Evolutionary conservation across 1,140 invertebrate species (phyloP), one percentile per base, ranked within the genome.

Genomic region (Euwallacea fornicatus): DNA sequence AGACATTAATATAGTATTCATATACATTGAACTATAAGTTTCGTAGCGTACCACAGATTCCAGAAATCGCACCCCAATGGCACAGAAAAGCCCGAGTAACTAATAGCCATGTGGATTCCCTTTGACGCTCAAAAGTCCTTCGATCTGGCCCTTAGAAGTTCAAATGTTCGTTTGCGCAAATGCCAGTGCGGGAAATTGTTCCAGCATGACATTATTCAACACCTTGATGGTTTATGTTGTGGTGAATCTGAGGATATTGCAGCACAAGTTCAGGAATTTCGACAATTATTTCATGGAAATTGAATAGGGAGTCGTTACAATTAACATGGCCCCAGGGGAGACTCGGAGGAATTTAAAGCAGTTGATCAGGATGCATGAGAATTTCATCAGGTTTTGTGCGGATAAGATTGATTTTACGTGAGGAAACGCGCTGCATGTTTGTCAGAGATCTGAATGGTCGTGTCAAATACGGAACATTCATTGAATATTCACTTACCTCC

Each of bases 401-500:
- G 6, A 16, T 15, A 13, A n/a, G 4, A 10, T 15, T 15, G 4
- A 33, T 58, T 58, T 58, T 16, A 33, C 21, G n/a, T 16, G 0
- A 7, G n/a, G 21, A 15, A 21, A 16, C 0, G 21, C 13, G 0
- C 16, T 58, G n/a, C 21, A 58, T 9, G 10, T 58, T 15, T 58
- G n/a, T n/a, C 21, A 0, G 10, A 10, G 55, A 58, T 15, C 9
- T 58, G 21, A 13, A 58, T 2, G 21, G 21, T 7, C 6, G 16
- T 21, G 6, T 58, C 10, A 58, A 58, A n/a, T 7, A 10, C 21
- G 55, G n/a, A 15, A 10, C 16, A 15, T 10, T 58, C 9, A 58
- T 65, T 8, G 62, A 65, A 33, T 65, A 65, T 50, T 11, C 42
- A 15, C 7, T 65, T 16, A 53, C 42, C 9, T 65, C 62, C 10